Evolutionary conservation across 1,140 invertebrate species (phyloP), one percentile per base, ranked within the genome.

Genomic region (Pristionchus pacificus): DNA sequence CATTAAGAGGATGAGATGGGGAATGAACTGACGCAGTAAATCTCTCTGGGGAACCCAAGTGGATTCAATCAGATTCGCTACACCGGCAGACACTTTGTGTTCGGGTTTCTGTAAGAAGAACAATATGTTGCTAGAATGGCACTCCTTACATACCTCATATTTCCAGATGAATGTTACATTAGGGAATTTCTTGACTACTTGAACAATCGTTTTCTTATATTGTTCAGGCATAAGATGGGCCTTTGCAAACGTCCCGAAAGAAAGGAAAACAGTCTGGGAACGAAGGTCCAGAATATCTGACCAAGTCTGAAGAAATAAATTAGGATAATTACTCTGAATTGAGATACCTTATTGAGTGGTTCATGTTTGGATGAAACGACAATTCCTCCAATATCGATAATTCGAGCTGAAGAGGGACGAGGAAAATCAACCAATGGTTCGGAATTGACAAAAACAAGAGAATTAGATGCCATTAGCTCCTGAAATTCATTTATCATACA

Each of bases 351-450:
- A 28, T 69, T 32, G 6, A 69, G 31, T 27, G 19, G 62, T 28
- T 62, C 28, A 28, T 49, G 68, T 14, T 6, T 27, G 25, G 57
- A 27, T 2, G 60, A 49, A 19, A 49, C 57, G 19, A 59, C 57
- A 25, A 69, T 69, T 68, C 68, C 68, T 19, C 68, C 68, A 19
- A 69, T 62, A 59, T 66, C 19, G 27, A 69, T 29, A 29, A 69
- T 32, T 69, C 65, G 65, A 24, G 65, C 2, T 2, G 65, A 2
- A 27, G 30, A 3, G 6, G 61, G 68, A 6, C 61, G n/a, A 15
- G 63, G n/a, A 33, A 64, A 69, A 19, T 69, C 68, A 27, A 69
- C 31, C 14, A 69, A 29, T 28, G 57, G 58, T 2, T 69, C 68
- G 14, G 19, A 27, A 61, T 69, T 69, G 62, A 38, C 60, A 25